Percentiles rank a stretch among this genome's conserved stretches.
phyloP scores from a whole-genome alignment of 2,113 vertebrate species.

The Daphoenositta chrysoptera region DNA sequence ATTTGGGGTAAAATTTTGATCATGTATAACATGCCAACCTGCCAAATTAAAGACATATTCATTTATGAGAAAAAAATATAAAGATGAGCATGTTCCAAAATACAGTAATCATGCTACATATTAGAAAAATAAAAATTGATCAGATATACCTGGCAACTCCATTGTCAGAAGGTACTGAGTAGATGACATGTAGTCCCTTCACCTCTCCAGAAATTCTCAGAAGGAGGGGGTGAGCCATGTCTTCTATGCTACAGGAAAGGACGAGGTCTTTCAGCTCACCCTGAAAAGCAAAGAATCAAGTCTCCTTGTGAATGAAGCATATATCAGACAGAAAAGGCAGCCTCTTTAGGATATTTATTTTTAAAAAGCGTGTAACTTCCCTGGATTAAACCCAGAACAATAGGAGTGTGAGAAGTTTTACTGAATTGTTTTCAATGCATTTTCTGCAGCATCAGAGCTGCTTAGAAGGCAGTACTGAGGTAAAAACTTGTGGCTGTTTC shows the following conservation, averaged over 20 bases:
- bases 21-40: background rate
- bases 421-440: background rate
- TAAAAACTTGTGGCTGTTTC: background rate
- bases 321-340: background rate
- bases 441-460: background rate
- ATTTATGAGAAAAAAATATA: background rate
- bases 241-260: slow-evolving; percentile 81
- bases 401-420: background rate
- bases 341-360: background rate
- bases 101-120: background rate
- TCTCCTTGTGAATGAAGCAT: background rate
- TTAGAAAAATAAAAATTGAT: background rate
- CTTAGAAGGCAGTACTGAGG: background rate
- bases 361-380: background rate
- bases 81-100: background rate
- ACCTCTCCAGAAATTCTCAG: slow-evolving; percentile 78
- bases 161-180: slow-evolving; percentile 56
- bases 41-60: background rate
- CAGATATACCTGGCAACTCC: slow-evolving; percentile 9
- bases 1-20: background rate
- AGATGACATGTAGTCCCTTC: slow-evolving; percentile 77
- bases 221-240: slow-evolving; percentile 79
- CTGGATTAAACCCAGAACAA: background rate
- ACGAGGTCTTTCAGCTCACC: slow-evolving; percentile 75
- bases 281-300: slow-evolving; percentile 60